Base-by-base conservation (phyloP, 2,888 invertebrate species). In the Erebia aethiops region DNA sequence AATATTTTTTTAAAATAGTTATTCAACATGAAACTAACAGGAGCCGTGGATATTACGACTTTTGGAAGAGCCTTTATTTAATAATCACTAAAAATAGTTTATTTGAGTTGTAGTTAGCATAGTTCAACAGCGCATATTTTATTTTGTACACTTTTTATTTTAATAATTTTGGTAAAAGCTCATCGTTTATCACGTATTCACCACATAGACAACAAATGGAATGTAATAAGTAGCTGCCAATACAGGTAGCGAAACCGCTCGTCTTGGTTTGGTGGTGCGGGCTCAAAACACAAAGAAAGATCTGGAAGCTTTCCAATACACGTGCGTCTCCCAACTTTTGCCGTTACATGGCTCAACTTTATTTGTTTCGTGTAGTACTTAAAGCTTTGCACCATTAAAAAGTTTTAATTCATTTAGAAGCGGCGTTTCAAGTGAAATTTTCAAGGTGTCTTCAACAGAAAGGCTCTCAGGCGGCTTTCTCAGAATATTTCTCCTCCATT, bases 381-480 rank as follows among this genome's bases (percentile, higher is more conserved):
- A 82, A 78, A 79, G 80, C 81, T 80, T 79, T 76, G 77, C 67
- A 69, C 82, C 82, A 84, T 85, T 85, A 84, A 84, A 58, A 87
- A 87, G 78, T 87, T 87, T 82, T 80, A 84, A 86, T 85, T 67
- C 43, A 67, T 58, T 58, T 67, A 51, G 67, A 46, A 66, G 65
- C 43, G 49, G 11, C 54, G 57, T 58, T 57, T 57, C 49, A n/a
- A 49, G 26, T 16, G 49, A 58, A 58, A 49, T 67, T 49, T 67
- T 67, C 66, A 58, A 67, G 67, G 58, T 67, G 56, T 21, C 8
- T 16, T 64, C 35, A 35, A 35, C 35, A 35, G 35, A 35, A 10
- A 63, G 21, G 46, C 51, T 63, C 26, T 7, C 60, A 41, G 41
- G 4, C 43, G 41, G n/a, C 60, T 61, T 61, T 35, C 41, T 43